phyloP scores from a whole-genome alignment of 2,797 vertebrate genomes.

The Thalassophryne amazonica region DNA sequence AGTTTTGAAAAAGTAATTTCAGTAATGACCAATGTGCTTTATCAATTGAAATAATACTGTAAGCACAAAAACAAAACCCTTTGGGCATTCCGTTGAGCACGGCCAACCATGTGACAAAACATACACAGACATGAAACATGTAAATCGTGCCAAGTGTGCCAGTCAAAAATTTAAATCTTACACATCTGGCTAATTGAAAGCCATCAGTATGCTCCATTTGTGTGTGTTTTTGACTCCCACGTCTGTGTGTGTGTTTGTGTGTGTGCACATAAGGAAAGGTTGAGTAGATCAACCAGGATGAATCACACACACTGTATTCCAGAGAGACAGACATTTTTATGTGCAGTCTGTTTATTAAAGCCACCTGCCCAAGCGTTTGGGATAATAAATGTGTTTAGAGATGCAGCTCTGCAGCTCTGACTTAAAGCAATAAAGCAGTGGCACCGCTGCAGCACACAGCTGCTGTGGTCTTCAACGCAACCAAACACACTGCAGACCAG shows the following conservation, averaged over 20 bases:
- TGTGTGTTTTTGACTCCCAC: conserved; percentile 35
- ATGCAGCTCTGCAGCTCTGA: conserved; percentile 28
- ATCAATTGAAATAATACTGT: too few relatives aligned
- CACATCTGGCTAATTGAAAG: conserved; percentile 63
- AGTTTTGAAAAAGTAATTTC: too few relatives aligned
- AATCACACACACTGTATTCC: conserved; percentile 9
- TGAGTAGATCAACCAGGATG: conserved; percentile 22
- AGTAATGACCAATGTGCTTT: too few relatives aligned
- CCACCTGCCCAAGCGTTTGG: conserved; percentile 49
- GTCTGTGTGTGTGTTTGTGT: conserved; percentile 40
- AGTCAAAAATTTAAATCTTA: conserved; percentile 3
- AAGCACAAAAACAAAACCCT: conserved; percentile 47
- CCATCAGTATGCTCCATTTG: conserved; percentile 36
- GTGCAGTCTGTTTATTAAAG: conserved; percentile 64
- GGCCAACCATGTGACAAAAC: conserved; percentile 15
- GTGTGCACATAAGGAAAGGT: conserved; percentile 63
- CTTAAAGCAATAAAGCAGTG: conserved; percentile 20
- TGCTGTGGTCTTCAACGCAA: neutral
- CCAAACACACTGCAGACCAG: neutral
- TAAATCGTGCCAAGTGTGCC: neutral
- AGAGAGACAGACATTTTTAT: conserved; percentile 46
- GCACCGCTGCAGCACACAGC: conserved; percentile 11
- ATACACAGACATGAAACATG: conserved; percentile 15
- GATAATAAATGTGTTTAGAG: conserved; percentile 36
- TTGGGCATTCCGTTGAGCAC: conserved; percentile 25